Percentiles rank a stretch among this genome's conserved stretches.
phyloP scores from a whole-genome alignment of 2,113 vertebrate genomes.

The Nothocercus nigrocapillus region DNA sequence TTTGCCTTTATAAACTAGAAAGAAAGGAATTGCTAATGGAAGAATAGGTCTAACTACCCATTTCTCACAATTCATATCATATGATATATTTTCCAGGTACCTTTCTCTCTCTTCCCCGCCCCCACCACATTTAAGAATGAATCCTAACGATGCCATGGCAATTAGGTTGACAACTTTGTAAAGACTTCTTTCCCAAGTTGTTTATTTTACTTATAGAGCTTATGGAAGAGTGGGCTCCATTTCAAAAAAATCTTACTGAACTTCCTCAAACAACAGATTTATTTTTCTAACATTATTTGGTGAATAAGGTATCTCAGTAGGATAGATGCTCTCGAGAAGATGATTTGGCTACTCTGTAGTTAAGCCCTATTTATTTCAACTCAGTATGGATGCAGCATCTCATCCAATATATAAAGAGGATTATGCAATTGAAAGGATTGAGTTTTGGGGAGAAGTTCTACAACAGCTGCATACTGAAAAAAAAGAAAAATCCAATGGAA shows the following conservation, averaged over 20 bases:
- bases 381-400: background rate
- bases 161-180: background rate
- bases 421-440: accelerated
- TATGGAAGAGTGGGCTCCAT: background rate
- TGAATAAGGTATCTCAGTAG: background rate
- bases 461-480: background rate
- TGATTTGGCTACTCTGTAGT: background rate
- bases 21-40: background rate
- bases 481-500: background rate
- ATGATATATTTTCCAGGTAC: background rate
- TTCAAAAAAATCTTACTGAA: background rate
- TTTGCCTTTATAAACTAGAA: background rate
- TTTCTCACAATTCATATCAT: background rate
- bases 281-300: background rate
- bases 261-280: background rate
- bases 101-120: background rate
- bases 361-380: background rate
- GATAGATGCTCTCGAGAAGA: background rate
- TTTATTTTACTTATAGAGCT: background rate
- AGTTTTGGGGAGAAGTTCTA: background rate
- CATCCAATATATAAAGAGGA: background rate
- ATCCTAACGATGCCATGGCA: background rate
- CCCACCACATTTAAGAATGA: background rate
- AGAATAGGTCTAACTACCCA: background rate
- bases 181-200: background rate